Evolutionary conservation across 64 coral and sea anemone species (phyloP).

Genomic region (Stylophora pistillata): DNA sequence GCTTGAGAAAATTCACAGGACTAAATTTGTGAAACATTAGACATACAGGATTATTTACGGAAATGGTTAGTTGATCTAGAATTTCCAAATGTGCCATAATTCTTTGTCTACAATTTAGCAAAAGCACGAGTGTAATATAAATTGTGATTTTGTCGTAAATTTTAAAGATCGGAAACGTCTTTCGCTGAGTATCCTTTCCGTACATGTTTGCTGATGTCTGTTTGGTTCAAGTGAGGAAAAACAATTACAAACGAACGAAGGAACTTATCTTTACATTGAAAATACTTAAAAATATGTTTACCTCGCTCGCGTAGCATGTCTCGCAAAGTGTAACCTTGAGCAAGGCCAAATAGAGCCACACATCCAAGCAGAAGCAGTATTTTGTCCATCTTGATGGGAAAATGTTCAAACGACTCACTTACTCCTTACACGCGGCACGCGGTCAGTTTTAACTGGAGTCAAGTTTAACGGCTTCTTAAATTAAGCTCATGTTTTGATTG

Average conservation of each 20-base stretch:
- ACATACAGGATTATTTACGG: too few species aligned
- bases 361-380: neutral
- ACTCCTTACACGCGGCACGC: neutral
- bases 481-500: constrained; percentile 14
- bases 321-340: neutral
- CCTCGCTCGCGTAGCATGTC: neutral
- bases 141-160: too few species aligned
- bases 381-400: neutral
- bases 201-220: too few species aligned
- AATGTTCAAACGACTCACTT: neutral
- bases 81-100: too few species aligned
- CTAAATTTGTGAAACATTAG: too few species aligned
- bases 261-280: neutral
- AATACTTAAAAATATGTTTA: neutral
- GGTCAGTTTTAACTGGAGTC: neutral
- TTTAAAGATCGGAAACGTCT: too few species aligned
- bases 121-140: too few species aligned
- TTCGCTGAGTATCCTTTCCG: too few species aligned
- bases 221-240: too few species aligned
- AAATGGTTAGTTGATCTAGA: too few species aligned
- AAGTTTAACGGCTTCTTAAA: neutral
- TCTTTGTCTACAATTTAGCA: too few species aligned
- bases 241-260: neutral
- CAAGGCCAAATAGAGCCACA: neutral
- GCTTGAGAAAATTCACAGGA: too few species aligned